These are phyloP conservation scores for Sceliomorpha sp. DNA, from an alignment of 2,888 invertebrate genomes.

Conservation along the genomic window DNA sequence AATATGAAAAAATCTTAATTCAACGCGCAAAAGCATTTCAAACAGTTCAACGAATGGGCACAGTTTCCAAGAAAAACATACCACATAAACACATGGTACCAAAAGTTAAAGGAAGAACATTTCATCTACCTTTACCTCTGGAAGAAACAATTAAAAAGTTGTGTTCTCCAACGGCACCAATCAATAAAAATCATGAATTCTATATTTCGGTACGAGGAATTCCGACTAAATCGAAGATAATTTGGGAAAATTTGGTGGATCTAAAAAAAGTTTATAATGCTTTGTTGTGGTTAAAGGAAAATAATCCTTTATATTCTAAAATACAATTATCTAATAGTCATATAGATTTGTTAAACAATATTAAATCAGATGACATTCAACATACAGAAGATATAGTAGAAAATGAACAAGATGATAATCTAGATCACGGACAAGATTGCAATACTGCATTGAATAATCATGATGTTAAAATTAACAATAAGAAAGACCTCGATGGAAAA, in stretches of 20 bases:
- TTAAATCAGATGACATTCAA: conserved; percentile 9
- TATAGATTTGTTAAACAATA: conserved; percentile 23
- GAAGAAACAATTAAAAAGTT: conserved; percentile 70
- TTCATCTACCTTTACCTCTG: conserved; percentile 69
- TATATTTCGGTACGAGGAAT: conserved; percentile 66
- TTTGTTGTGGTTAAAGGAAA: conserved; percentile 61
- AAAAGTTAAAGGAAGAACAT: conserved; percentile 63
- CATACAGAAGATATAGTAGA: too few relatives aligned
- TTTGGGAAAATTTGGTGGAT: conserved; percentile 67
- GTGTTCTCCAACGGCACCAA: conserved; percentile 60
- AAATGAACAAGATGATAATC: too few relatives aligned
- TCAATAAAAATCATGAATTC: conserved; percentile 65
- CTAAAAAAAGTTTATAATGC: conserved; percentile 64
- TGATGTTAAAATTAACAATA: too few relatives aligned
- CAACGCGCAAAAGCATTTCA: conserved; percentile 72
- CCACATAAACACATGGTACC: conserved; percentile 56
- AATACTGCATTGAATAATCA: too few relatives aligned
- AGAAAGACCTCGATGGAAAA: too few relatives aligned
- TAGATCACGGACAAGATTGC: too few relatives aligned
- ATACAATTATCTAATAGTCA: conserved; percentile 58
- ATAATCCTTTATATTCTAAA: conserved; percentile 62
- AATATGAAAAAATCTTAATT: conserved; percentile 63
- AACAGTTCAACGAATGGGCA: conserved; percentile 63
- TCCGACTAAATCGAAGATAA: conserved; percentile 63
- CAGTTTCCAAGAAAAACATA: conserved; percentile 65